Evolutionary conservation across 2,113 vertebrate genomes (phyloP), one percentile per base, ranked within the genome.

Genomic region (Brachionichthys hirsutus): DNA sequence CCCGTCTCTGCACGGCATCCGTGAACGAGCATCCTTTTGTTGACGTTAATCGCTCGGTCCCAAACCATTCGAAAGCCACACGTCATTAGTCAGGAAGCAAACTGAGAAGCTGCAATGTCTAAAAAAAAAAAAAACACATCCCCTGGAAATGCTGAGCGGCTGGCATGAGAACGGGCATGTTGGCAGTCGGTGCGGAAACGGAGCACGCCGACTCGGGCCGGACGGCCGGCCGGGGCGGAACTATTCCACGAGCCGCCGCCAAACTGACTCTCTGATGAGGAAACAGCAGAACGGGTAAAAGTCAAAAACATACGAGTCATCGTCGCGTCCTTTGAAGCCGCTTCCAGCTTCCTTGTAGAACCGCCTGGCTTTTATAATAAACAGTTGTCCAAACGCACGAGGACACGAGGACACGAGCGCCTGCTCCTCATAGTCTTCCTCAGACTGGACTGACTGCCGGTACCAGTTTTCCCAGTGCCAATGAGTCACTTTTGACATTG

Each of bases 241-340:
- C 49, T 52, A 43, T 80, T 87, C 77, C 83, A 73, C 42, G 54
- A 61, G 16, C 41, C 48, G 0, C 66, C 77, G 82, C 81, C 84
- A 84, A 75, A 58, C 46, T 46, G 59, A 68, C 48, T 52, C 54
- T 67, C 50, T 40, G n/a, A 71, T 2, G 20, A 75, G 74, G 75
- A 80, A 81, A 68, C 49, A 42, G 66, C 76, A 80, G 82, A 86
- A 87, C 75, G 75, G 65, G 50, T 41, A n/a, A 12, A 17, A 62
- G 82, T 75, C 83, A 75, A 75, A 86, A 84, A 73, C 65, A 52
- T 9, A 82, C 85, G 88, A 87, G 52, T 88, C 84, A 86, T 77
- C 49, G 38, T 38, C 61, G 17, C 51, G 43, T 50, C 0, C 45
- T 64, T 65, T 77, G 54, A 79, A 67, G 53, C 47, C 6, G 53